Base-by-base conservation (phyloP, 2,888 invertebrate genomes). In the Neuroscelio doddi region DNA sequence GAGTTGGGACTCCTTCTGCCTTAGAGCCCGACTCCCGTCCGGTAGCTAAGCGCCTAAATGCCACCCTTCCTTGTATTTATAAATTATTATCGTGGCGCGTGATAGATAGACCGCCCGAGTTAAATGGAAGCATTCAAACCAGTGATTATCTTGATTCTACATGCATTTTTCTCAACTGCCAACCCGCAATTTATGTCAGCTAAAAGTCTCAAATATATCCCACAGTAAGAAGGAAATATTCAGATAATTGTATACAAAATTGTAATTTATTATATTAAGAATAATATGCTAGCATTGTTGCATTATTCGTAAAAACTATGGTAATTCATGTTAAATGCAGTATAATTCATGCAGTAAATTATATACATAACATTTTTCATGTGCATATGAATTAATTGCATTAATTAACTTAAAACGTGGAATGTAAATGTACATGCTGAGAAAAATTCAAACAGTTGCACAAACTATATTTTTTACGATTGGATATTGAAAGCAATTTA, bases 51-150 rank as follows among this genome's bases (percentile, higher is more conserved):
- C 68, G 69, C 73, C 74, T 64, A 55, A 64, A 55, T 64, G 49
- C 64, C 64, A 58, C 64, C 64, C 53, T 71, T 70, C 70, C 68
- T 75, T 69, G 70, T 76, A 74, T 76, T 77, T 76, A 76, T 75
- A 76, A 77, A 77, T 76, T 73, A 76, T 77, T 75, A 76, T 53
- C 72, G 63, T 68, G 71, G 61, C 71, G 66, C 68, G 71, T 75
- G 76, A 76, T 74, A 73, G 72, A 76, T 74, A 69, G 73, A 71
- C 70, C 64, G 71, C 71, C 58, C 64, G 71, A 70, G 68, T 72
- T 73, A 76, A 77, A 74, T 69, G 72, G 71, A 72, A 71, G 70
- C 62, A 70, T 64, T 70, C 70, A 58, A 58, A 64, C 70, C 64
- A 68, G 67, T 75, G 75, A 75, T 76, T 76, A 75, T 74, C 74